phyloP scores from a whole-genome alignment of 2,113 vertebrate genomes.

The Apteryx mantelli region DNA sequence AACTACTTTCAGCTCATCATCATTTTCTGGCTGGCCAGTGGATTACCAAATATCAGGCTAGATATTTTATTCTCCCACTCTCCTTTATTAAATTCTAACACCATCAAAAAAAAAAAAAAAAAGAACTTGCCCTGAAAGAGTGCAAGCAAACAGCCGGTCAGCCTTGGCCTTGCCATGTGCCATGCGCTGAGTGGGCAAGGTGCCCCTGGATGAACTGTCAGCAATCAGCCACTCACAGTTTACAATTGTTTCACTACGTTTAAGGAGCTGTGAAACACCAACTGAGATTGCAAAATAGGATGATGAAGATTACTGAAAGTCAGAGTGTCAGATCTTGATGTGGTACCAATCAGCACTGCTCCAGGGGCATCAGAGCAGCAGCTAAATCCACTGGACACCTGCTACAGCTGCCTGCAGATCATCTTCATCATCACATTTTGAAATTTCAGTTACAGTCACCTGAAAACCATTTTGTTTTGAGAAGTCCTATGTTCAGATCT shows the following conservation, averaged over 20 bases:
- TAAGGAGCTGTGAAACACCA: background rate
- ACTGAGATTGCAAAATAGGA: background rate
- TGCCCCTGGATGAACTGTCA: fast-evolving
- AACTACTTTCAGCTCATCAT: conserved; percentile 19
- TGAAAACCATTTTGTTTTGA: background rate
- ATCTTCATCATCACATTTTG: background rate
- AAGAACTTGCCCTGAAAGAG: background rate
- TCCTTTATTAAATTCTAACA: background rate
- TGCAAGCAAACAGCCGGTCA: background rate
- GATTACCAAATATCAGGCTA: background rate
- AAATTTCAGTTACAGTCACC: background rate
- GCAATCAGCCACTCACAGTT: background rate
- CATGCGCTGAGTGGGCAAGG: fast-evolving
- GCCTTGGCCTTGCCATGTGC: fast-evolving
- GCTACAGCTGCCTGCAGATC: background rate
- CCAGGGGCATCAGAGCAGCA: background rate
- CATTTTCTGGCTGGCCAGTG: background rate
- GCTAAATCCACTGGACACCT: background rate
- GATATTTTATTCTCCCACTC: background rate
- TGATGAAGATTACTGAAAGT: background rate
- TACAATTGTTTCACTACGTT: background rate
- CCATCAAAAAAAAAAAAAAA: background rate
- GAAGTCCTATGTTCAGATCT: background rate
- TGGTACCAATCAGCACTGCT: background rate
- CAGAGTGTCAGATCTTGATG: background rate